Base-by-base conservation (phyloP, 2,888 invertebrate genomes). In the Drosophila colorata region DNA sequence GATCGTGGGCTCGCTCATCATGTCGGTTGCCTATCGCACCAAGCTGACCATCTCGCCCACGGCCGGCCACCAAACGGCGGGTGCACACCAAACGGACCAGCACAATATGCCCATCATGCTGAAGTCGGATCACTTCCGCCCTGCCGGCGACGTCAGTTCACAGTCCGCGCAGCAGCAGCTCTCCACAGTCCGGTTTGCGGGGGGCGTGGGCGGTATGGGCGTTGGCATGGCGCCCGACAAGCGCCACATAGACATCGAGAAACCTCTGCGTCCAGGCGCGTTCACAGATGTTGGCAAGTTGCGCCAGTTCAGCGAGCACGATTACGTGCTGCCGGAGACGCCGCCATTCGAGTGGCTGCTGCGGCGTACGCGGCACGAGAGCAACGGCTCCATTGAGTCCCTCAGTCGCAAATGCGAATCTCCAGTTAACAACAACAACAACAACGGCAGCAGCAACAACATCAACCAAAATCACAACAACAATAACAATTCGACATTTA, bases 31-130 rank as follows among this genome's bases (percentile, higher is more conserved):
- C 7, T 98, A 98, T 91, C 94, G 98, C 76, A 98, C 98, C 0
- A 97, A 98, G 92, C 96, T 98, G 95, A 96, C 97, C 2, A 96
- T 98, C 79, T 95, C 97, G 16, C 97, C 98, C 0, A 96, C 96
- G 51, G 95, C 95, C 61, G 81, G 74, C 0, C 78, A 87, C 5
- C 74, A 74, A 31, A 37, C 11, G 13, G 37, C 96, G 46, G 69
- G 95, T 66, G 72, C 80, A 1, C 82, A 86, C 16, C 58, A 59
- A 8, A n/a, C 74, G 4, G 84, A 79, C 6, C 73, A 79, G 20
- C 93, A 94, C 80, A 95, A 95, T 76, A 93, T 13, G 4, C 13
- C 93, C 28, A 96, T 97, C 37, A 96, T 97, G 95, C 93, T 98
- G 20, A 97, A 98, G 91, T 97, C 97, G 90, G 97, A 98, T 92